Evolutionary conservation across 2,888 invertebrate species (phyloP).

Genomic region (Psylliodes chrysocephalus): DNA sequence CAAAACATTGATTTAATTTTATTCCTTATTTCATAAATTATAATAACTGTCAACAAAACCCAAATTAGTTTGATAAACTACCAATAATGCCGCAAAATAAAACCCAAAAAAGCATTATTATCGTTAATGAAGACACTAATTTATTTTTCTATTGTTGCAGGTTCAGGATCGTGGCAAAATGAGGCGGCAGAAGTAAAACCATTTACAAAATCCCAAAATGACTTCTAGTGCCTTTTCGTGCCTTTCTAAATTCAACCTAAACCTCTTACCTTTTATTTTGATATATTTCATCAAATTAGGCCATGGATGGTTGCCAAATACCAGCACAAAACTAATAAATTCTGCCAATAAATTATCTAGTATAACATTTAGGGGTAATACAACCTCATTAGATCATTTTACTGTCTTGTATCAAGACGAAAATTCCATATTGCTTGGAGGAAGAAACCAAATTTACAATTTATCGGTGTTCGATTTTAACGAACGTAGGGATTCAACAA

Average conservation of each 20-base stretch:
- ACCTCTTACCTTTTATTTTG: conserved; percentile 41
- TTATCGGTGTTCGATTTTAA: conserved; percentile 86
- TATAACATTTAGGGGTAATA: conserved; percentile 73
- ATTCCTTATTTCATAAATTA: too few relatives aligned
- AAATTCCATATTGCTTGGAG: conserved; percentile 87
- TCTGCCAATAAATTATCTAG: conserved; percentile 58
- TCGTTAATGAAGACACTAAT: too few relatives aligned
- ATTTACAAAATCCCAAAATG: conserved; percentile 43
- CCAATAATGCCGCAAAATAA: too few relatives aligned
- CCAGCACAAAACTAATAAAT: conserved; percentile 72
- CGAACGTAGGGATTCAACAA: conserved; percentile 78
- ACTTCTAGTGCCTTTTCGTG: conserved; percentile 49
- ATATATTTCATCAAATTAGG: conserved; percentile 47
- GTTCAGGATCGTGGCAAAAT: conserved; percentile 45
- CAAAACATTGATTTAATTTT: too few relatives aligned
- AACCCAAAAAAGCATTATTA: too few relatives aligned
- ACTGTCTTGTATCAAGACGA: conserved; percentile 89
- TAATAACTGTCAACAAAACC: too few relatives aligned
- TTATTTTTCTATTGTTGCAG: conserved; percentile 44
- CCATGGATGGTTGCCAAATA: conserved; percentile 78
- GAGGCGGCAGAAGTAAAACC: conserved; percentile 40
- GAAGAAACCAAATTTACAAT: conserved; percentile 92
- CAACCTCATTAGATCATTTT: conserved; percentile 86
- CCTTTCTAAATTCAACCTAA: conserved; percentile 44
- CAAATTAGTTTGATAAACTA: too few relatives aligned